Conservation (phyloP, 2,888 invertebrate species). For the Apotomis capreana region DNA sequence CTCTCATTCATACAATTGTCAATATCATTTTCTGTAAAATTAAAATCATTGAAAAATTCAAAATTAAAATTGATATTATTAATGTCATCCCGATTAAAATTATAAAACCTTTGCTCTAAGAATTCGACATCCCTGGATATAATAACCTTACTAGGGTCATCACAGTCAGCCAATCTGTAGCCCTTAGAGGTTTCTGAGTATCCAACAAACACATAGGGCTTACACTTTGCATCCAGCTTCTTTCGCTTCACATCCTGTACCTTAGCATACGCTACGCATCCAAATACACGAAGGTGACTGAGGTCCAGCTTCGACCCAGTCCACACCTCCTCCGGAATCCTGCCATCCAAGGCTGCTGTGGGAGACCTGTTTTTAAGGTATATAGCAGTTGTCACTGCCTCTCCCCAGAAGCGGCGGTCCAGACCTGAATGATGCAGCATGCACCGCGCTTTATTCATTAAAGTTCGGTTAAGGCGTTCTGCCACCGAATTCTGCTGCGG, state of each 20-base stretch:
- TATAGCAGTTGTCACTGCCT: conserved; percentile 1
- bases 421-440: too few species aligned
- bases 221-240: conserved; percentile 22
- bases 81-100: not conserved
- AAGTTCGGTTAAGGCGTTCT: too few species aligned
- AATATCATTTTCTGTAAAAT: not conserved
- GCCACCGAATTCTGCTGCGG: not conserved
- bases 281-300: too few species aligned
- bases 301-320: conserved; percentile 3
- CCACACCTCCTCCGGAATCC: not conserved
- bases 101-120: not conserved
- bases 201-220: conserved; percentile 20
- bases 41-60: not conserved
- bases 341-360: conserved; percentile 1
- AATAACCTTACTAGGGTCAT: conserved; percentile 8
- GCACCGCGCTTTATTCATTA: too few species aligned
- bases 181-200: conserved; percentile 16
- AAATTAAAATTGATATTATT: not conserved
- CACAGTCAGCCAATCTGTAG: conserved; percentile 16
- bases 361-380: conserved; percentile 6
- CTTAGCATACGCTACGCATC: conserved; percentile 18
- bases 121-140: conserved; percentile 12
- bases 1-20: conserved; percentile 1
- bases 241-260: conserved; percentile 6
- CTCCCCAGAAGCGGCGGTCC: not conserved